Percentiles rank a stretch among this genome's conserved stretches.
Conservation (phyloP, 1,140 invertebrate species). For the Pygmarrhopalites habei region DNA sequence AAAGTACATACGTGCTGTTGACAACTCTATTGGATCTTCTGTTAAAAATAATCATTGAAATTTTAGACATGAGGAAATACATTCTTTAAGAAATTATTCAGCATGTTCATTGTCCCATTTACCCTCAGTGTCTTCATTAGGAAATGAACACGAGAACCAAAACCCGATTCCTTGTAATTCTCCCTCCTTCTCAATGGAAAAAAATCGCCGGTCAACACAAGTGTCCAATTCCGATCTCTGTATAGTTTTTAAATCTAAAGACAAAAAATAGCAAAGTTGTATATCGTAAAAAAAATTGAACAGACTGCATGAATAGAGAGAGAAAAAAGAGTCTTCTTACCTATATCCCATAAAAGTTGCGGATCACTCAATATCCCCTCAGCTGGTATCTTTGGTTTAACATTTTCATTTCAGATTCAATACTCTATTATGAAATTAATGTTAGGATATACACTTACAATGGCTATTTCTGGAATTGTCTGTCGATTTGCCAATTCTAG, state of each 20-base stretch:
- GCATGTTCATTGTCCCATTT: too few species aligned
- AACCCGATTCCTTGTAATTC: slow-evolving; percentile 62
- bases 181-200: slow-evolving; percentile 50
- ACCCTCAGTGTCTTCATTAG: slow-evolving; percentile 20
- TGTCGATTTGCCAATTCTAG: slow-evolving; percentile 14
- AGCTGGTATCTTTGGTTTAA: slow-evolving; percentile 26
- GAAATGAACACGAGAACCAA: slow-evolving; percentile 47
- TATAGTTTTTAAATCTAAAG: too few species aligned
- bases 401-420: too few species aligned
- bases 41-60: slow-evolving; percentile 1
- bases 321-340: slow-evolving; percentile 42
- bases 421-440: too few species aligned
- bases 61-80: too few species aligned
- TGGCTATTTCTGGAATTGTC: slow-evolving; percentile 28
- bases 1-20: too few species aligned
- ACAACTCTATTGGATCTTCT: slow-evolving; percentile 50
- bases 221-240: slow-evolving; percentile 40
- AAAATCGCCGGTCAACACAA: slow-evolving; percentile 43
- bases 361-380: slow-evolving; percentile 47
- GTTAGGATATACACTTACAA: slow-evolving; percentile 8
- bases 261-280: too few species aligned
- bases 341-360: slow-evolving; percentile 42
- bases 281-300: too few species aligned
- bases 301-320: too few species aligned
- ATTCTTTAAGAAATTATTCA: too few species aligned